Conservation (phyloP, 2,888 invertebrate species). For the Ctena decussata region DNA sequence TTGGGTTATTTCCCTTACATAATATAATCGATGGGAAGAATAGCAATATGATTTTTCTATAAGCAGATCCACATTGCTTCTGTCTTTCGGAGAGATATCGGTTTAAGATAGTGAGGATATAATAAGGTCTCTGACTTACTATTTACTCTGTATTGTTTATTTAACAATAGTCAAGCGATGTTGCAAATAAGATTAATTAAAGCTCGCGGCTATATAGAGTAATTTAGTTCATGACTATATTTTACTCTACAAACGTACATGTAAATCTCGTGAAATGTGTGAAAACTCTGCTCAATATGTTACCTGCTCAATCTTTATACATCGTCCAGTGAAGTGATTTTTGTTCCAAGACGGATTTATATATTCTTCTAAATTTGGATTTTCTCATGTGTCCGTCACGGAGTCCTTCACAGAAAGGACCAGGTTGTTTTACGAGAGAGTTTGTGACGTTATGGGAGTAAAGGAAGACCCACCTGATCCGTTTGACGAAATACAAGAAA, state of each 20-base stretch:
- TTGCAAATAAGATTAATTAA: no score
- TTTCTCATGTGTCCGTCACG: not conserved
- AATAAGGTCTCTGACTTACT: not conserved
- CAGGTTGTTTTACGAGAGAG: not conserved
- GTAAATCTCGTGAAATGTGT: not conserved
- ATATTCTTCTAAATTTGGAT: not conserved
- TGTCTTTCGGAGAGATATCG: not conserved
- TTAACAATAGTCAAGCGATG: not conserved
- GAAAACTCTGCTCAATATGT: not conserved
- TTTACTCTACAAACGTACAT: not conserved
- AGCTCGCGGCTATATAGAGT: no score
- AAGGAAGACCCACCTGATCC: constrained; percentile 69
- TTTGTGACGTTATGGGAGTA: constrained; percentile 61
- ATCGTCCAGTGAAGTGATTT: not conserved
- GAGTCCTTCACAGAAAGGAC: no score
- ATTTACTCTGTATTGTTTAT: not conserved
- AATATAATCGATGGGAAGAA: not conserved
- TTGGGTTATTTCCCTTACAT: not conserved
- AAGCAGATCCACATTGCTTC: not conserved
- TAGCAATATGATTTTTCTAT: not conserved
- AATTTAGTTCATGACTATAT: no score
- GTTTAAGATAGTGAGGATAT: not conserved
- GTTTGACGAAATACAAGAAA: constrained; percentile 71
- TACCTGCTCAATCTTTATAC: not conserved
- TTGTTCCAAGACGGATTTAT: not conserved